A percentile compares a stretch with the other conserved stretches of the same genome.
phyloP scores from a whole-genome alignment of 2,113 vertebrate species.

The Gymnarchus niloticus region DNA sequence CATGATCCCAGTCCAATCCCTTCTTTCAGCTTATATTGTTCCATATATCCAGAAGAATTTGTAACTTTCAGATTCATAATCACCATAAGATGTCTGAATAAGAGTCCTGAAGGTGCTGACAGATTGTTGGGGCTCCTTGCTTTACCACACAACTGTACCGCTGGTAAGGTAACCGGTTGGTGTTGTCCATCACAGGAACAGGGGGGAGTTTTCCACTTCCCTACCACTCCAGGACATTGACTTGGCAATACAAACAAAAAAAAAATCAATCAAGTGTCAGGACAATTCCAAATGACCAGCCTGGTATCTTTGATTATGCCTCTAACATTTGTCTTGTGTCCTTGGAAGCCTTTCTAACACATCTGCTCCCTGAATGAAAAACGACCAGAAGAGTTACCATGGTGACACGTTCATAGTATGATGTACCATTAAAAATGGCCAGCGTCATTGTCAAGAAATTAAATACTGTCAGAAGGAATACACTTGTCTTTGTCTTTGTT shows the following conservation, averaged over 20 bases:
- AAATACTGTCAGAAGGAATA: background rate
- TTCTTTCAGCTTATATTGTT: background rate
- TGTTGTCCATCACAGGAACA: constrained; percentile 10
- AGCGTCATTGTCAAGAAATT: background rate
- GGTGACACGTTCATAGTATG: background rate
- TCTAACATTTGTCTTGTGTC: constrained; percentile 21
- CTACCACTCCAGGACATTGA: background rate
- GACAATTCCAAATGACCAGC: background rate
- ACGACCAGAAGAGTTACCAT: background rate
- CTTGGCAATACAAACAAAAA: background rate
- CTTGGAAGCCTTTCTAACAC: background rate
- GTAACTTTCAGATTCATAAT: background rate
- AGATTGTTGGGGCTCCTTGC: background rate
- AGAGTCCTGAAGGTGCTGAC: background rate
- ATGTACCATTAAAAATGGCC: background rate
- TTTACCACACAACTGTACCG: no score
- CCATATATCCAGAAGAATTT: background rate
- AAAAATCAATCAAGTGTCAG: constrained; percentile 9
- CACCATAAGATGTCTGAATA: background rate
- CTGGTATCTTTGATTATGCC: background rate
- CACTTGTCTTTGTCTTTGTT: background rate
- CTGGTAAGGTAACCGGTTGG: background rate
- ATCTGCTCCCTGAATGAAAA: background rate
- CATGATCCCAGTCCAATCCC: background rate
- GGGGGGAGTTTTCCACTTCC: background rate